A percentile compares a stretch with the other conserved stretches of the same genome.
phyloP scores from a whole-genome alignment of 1,140 invertebrate species.

The Belonocnema kinseyi region DNA sequence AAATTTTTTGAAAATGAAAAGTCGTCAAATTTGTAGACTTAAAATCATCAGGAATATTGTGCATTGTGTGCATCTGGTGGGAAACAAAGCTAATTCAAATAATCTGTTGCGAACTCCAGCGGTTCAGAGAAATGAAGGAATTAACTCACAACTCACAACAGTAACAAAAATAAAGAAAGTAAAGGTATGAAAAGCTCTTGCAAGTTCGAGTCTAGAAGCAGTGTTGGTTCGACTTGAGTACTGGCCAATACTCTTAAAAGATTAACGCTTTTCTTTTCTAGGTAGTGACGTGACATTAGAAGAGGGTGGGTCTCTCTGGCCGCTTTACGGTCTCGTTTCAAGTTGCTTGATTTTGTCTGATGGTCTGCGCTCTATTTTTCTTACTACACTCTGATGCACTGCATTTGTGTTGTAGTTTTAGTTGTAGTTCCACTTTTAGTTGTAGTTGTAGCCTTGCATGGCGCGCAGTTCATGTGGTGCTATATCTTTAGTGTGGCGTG shows the following conservation, averaged over 20 bases:
- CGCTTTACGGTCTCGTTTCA: background rate
- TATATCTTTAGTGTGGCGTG: too few species aligned
- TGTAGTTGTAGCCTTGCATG: too few species aligned
- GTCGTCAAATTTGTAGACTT: too few species aligned
- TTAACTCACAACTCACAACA: conserved; percentile 10
- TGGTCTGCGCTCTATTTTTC: too few species aligned
- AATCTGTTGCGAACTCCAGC: conserved; percentile 9
- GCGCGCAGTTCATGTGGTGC: too few species aligned
- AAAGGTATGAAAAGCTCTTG: conserved; percentile 11
- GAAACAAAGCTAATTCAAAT: conserved; percentile 23
- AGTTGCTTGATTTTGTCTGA: background rate
- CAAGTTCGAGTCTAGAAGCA: background rate
- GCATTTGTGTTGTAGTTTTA: too few species aligned
- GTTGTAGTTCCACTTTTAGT: too few species aligned
- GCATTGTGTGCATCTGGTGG: background rate
- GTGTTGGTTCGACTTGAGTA: conserved; percentile 28
- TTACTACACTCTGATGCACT: too few species aligned
- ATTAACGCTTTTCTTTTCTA: conserved; percentile 62
- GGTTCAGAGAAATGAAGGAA: background rate
- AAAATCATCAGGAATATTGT: too few species aligned
- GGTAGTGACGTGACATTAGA: conserved; percentile 60
- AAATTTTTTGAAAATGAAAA: too few species aligned
- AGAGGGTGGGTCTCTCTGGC: conserved; percentile 3
- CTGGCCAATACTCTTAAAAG: conserved; percentile 59
- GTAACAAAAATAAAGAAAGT: conserved; percentile 15